phyloP scores from a whole-genome alignment of 1,140 invertebrate genomes.

The Acyrthosiphon pisum region DNA sequence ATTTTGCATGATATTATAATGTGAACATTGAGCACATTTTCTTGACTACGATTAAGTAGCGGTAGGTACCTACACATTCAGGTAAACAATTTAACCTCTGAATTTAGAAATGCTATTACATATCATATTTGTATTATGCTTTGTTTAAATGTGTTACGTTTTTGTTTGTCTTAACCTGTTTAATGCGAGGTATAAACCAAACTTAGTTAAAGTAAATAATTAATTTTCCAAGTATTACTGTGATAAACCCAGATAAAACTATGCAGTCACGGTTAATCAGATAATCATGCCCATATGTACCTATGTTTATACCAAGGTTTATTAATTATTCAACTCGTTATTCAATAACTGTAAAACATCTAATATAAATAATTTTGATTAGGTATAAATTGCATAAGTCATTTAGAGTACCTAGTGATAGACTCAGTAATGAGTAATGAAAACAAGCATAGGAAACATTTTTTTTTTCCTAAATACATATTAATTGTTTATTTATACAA shows the following conservation, averaged over 20 bases:
- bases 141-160: not conserved
- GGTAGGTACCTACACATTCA: not conserved
- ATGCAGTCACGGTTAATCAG: too few relatives aligned
- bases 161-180: not conserved
- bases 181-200: not conserved
- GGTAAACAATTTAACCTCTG: not conserved
- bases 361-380: not conserved
- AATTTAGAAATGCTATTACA: not conserved
- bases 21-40: not conserved
- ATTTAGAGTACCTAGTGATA: not conserved
- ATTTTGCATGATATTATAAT: too few relatives aligned
- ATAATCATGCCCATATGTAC: too few relatives aligned
- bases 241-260: too few relatives aligned
- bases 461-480: not conserved
- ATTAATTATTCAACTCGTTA: too few relatives aligned
- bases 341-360: not conserved
- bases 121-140: not conserved
- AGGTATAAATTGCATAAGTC: not conserved
- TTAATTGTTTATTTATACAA: not conserved
- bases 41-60: not conserved
- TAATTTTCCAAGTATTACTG: too few relatives aligned
- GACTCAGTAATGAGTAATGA: not conserved
- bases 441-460: not conserved
- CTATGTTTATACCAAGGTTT: not conserved
- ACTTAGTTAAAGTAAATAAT: too few relatives aligned